A percentile compares a stretch with the other conserved stretches of the same genome.
phyloP scores from a whole-genome alignment of 1,140 invertebrate genomes.

The Cepaea nemoralis region DNA sequence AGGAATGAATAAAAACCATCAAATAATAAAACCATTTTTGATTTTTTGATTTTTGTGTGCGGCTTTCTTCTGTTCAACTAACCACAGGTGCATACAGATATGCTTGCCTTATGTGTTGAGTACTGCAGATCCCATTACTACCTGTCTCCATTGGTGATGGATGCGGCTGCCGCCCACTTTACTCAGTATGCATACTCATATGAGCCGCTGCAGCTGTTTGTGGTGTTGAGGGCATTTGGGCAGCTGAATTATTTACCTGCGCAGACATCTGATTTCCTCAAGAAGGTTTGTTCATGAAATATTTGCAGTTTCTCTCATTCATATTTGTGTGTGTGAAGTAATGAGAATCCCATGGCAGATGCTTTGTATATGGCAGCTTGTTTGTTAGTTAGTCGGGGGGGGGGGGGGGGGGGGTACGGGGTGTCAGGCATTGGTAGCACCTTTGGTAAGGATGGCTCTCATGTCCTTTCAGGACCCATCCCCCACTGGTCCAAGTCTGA shows the following conservation, averaged over 20 bases:
- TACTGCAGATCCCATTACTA: slow-evolving; percentile 78
- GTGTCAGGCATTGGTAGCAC: too few species aligned
- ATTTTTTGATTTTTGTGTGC: too few species aligned
- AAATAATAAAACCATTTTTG: too few species aligned
- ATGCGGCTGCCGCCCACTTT: slow-evolving; percentile 77
- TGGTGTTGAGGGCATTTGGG: slow-evolving; percentile 78
- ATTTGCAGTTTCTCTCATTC: not conserved
- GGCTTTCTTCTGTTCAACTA: not conserved
- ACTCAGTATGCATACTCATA: slow-evolving; percentile 73
- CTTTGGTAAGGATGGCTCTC: too few species aligned
- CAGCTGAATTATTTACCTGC: slow-evolving; percentile 76
- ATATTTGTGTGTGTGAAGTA: not conserved
- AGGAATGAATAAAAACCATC: too few species aligned
- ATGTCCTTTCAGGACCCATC: too few species aligned
- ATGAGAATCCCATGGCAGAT: not conserved
- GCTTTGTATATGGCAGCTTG: not conserved
- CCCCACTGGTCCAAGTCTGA: too few species aligned
- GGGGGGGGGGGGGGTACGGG: too few species aligned
- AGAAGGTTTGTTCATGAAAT: slow-evolving; percentile 58
- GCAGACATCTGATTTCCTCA: slow-evolving; percentile 77
- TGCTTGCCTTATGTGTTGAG: slow-evolving; percentile 78
- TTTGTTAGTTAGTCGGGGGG: not conserved
- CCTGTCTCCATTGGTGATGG: slow-evolving; percentile 75
- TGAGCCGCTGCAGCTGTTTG: slow-evolving; percentile 74
- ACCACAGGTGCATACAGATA: slow-evolving; percentile 71